Base-by-base conservation (phyloP, 2,797 vertebrate genomes). In the Lepus townsendii region DNA sequence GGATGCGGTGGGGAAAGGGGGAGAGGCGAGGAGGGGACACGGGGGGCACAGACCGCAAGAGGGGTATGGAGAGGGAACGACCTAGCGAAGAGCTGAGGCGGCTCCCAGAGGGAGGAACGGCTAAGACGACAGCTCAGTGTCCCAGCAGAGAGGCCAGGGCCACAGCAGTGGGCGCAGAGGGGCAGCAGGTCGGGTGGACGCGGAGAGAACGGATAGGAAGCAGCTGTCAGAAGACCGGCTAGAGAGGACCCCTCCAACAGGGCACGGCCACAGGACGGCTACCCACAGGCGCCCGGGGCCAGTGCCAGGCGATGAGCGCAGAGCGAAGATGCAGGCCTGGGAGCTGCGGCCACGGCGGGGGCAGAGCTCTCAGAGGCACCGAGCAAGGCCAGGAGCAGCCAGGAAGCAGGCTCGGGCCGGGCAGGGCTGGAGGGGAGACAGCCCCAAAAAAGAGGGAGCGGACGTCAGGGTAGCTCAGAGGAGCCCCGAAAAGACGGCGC, bases 81-180 rank as follows among this genome's bases (percentile, higher is more conserved):
- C 66, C 76, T 35, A 78, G 14, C 62, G 50, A 84, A 88, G 24
- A 79, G 80, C 54, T 10, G 27, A 54, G 35, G 62, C 2, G n/a
- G 71, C 54, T 65, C 78, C 65, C 57, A 79, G 47, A 78, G 63
- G 27, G 90, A 96, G 32, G 19, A 91, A 86, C 22, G 62, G 47
- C 7, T 57, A 54, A 60, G 52, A 42, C 88, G 32, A 63, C 69
- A 62, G 38, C 32, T 66, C 52, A 79, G 7, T 19, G 79, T 69
- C 35, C 42, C 42, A 47, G 42, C 42, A 47, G 42, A 42, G 42
- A 47, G 42, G 42, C 42, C 42, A 47, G 42, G 42, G 8, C 42
- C 42, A 8, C 42, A 47, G 42, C 42, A 47, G 42, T 47, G 42
- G 42, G 42, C 8, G 1, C 42, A 42, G 42, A 42, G 42, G 42